Conservation (phyloP, 92 coral and sea anemone genomes). For the Paramuricea clavata region DNA sequence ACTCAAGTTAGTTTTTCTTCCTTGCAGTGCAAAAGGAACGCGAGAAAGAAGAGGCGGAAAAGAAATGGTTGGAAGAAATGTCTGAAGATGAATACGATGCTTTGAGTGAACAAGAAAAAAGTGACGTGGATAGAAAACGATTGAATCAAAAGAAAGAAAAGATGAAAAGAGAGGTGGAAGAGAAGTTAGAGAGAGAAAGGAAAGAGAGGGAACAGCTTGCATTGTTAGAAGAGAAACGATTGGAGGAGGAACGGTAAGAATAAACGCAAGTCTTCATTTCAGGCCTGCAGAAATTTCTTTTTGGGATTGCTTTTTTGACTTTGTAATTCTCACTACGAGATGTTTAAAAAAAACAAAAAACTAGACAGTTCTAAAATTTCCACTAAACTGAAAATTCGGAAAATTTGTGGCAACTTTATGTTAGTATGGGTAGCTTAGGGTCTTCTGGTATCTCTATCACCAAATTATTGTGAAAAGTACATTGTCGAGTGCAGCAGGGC, state of each 20-base stretch:
- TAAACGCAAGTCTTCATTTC: too few species aligned
- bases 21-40: constrained; percentile 77
- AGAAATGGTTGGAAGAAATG: constrained; percentile 97
- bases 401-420: too few species aligned
- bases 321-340: too few species aligned
- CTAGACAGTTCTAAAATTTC: too few species aligned
- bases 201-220: constrained; percentile 89
- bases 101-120: constrained; percentile 93
- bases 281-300: too few species aligned
- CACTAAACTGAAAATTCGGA: too few species aligned
- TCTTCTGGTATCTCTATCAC: too few species aligned
- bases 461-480: too few species aligned
- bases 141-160: constrained; percentile 96
- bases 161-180: constrained; percentile 85
- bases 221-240: constrained; percentile 87
- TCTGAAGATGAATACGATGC: constrained; percentile 99
- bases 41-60: constrained; percentile 87
- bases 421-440: too few species aligned
- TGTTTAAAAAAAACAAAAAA: too few species aligned
- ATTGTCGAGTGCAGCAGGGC: too few species aligned
- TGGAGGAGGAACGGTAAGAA: constrained; percentile 97
- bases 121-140: constrained; percentile 93
- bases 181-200: constrained; percentile 87
- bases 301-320: too few species aligned
- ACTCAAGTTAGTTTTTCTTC: neutral